These are phyloP conservation scores for Grammomys dolichurus DNA, from an alignment of 2,113 vertebrate genomes.

Conservation along the genomic window DNA sequence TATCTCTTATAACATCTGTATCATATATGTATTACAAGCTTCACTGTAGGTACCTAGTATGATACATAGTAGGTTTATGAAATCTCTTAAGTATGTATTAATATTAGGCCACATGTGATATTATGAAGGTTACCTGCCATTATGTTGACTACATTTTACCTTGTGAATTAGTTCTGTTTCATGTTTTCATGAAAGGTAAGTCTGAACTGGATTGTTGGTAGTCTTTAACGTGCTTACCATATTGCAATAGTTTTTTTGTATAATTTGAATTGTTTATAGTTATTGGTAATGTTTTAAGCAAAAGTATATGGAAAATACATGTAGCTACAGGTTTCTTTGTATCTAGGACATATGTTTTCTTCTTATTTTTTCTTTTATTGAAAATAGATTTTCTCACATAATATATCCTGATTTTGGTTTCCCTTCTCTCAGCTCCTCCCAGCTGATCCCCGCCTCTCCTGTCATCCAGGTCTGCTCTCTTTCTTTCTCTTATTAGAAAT, in stretches of 20 bases:
- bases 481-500: neutral
- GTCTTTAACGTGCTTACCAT: constrained; percentile 53
- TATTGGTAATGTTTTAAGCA: constrained; percentile 55
- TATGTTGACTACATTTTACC: constrained; percentile 34
- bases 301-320: constrained; percentile 27
- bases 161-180: constrained; percentile 60
- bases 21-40: neutral
- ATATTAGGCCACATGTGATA: constrained; percentile 7
- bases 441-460: neutral
- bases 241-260: constrained; percentile 37
- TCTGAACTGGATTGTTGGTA: constrained; percentile 54
- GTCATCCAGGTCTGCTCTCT: no score
- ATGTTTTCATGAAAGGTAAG: constrained; percentile 65
- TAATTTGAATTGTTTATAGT: constrained; percentile 66
- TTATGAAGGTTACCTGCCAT: constrained; percentile 37
- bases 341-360: constrained; percentile 1
- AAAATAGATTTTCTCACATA: neutral
- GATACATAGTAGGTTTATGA: neutral
- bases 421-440: neutral
- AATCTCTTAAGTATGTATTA: constrained; percentile 28
- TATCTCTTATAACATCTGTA: no score
- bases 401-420: neutral
- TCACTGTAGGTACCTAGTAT: neutral
- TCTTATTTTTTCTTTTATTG: neutral
- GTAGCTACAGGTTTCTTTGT: neutral